These are phyloP conservation scores for Actinemys pallida DNA, from an alignment of 2,113 vertebrate species.

Conservation along the genomic window DNA sequence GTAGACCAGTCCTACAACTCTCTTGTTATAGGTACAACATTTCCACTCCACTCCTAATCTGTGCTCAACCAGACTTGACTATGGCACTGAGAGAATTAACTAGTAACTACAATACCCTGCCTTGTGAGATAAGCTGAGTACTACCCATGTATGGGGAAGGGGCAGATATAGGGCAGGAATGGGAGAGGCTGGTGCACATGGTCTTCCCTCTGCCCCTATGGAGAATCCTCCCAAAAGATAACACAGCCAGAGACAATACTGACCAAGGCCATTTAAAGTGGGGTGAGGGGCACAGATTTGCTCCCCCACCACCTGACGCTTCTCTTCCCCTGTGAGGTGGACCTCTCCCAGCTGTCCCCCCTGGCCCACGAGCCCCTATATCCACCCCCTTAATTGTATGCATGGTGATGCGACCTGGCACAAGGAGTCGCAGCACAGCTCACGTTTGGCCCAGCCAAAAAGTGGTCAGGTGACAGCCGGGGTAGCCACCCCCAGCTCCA, in stretches of 20 bases:
- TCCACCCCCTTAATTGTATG: background rate
- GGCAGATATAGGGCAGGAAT: background rate
- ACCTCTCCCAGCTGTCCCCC: background rate
- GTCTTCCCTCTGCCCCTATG: background rate
- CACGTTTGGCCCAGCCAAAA: background rate
- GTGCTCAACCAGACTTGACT: background rate
- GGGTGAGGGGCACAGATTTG: background rate
- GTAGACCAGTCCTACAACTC: background rate
- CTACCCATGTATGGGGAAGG: background rate
- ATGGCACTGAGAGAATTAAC: background rate
- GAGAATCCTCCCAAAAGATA: background rate
- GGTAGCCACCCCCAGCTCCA: background rate
- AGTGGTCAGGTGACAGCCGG: background rate
- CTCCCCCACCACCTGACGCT: background rate
- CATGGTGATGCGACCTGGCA: background rate
- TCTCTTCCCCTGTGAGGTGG: background rate
- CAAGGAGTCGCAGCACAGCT: background rate
- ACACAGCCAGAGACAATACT: background rate
- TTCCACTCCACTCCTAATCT: background rate
- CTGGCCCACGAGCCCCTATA: background rate
- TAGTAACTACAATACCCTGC: background rate
- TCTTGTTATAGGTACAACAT: background rate
- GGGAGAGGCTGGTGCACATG: background rate
- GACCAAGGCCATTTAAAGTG: background rate
- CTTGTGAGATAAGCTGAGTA: background rate